phyloP scores from a whole-genome alignment of 2,888 invertebrate species.

The Norana najaformis region DNA sequence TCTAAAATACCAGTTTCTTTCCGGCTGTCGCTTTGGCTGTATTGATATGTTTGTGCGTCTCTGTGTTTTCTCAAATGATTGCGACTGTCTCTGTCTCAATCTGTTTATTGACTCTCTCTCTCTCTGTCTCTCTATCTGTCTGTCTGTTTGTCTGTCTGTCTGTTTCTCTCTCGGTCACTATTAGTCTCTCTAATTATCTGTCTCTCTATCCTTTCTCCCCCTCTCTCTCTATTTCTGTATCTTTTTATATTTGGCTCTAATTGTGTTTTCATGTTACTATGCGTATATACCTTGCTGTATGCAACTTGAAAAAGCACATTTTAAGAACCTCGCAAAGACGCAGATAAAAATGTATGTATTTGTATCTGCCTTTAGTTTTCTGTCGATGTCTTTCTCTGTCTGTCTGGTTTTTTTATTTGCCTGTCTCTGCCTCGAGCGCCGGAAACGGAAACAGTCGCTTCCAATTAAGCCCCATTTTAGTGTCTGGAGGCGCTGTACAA shows the following conservation, averaged over 20 bases:
- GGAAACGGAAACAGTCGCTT: constrained; percentile 5
- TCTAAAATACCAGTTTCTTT: background rate
- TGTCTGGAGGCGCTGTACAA: background rate
- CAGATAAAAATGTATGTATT: too few species aligned
- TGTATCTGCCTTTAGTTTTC: background rate
- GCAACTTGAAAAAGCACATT: too few species aligned
- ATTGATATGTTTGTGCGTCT: background rate
- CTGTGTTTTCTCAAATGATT: background rate
- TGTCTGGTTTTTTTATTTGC: background rate
- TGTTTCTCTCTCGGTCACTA: too few species aligned
- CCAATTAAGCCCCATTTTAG: background rate
- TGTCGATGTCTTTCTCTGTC: background rate
- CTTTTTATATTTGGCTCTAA: background rate
- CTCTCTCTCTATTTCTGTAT: background rate
- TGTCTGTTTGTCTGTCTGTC: background rate
- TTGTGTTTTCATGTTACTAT: background rate
- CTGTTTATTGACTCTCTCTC: too few species aligned
- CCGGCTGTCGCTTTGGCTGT: background rate
- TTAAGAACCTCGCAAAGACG: too few species aligned
- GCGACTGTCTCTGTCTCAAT: too few species aligned
- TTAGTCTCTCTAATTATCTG: background rate
- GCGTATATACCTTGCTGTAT: background rate
- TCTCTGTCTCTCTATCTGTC: too few species aligned
- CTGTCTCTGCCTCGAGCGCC: background rate
- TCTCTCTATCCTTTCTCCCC: background rate